Evolutionary conservation across 2,888 invertebrate species (phyloP), one percentile per base, ranked within the genome.

Genomic region (Diachrysia chrysitis): DNA sequence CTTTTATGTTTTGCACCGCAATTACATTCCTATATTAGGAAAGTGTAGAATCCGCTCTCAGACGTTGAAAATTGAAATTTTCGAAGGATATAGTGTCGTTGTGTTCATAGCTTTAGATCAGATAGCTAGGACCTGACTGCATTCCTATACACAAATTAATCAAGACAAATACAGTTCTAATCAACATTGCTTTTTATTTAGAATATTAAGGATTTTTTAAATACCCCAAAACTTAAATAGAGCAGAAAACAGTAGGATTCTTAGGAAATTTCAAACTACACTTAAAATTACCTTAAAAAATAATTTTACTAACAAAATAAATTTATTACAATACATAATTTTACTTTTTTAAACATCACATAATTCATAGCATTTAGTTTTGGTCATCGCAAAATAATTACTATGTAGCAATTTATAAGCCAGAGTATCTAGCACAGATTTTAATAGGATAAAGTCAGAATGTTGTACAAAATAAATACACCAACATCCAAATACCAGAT

Each of bases 371-470:
- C 29, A 82, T 83, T 82, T 81, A 82, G 75, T 76, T 63, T 90
- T 90, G 89, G 89, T 89, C 88, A 78, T 85, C 87, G 89, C 90
- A 92, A 91, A 85, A 83, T 86, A 92, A 84, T 79, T n/a, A 71
- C 59, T 61, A 64, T 23, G 25, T 48, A 71, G 66, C 64, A 66
- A 62, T 66, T 65, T 78, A 63, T 59, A 78, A 78, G 70, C 71
- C 63, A 71, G 65, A 69, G 69, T 56, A 63, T 60, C 59, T 64
- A 73, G 67, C 60, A 69, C 71, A 66, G 42, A 67, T 51, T 35
- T 61, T 46, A 55, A 29, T 14, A 51, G 51, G 55, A 29, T 42
- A 16, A 58, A 64, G 42, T 32, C 46, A 35, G n/a, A n/a, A 35
- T 56, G 17, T 63, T 62, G 58, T 29, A 70, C 59, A 71, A 69